Conservation (phyloP, 2,113 vertebrate genomes). For the Esox niger region DNA sequence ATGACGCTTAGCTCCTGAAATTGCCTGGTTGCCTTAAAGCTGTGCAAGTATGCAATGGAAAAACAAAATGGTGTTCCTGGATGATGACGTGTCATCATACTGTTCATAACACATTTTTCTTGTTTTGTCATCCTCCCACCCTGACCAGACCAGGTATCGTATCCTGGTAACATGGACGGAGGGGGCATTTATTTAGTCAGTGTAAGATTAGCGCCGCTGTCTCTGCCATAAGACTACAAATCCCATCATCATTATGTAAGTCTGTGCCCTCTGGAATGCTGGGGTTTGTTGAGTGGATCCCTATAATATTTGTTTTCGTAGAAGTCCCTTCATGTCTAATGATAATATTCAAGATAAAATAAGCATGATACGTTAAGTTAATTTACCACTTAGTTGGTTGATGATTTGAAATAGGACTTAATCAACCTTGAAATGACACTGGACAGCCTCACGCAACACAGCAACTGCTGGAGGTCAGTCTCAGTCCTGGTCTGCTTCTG, state of each 20-base stretch:
- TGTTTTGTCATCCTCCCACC: constrained; percentile 13
- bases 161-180: neutral
- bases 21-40: neutral
- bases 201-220: neutral
- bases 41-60: neutral
- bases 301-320: too few relatives aligned
- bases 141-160: neutral
- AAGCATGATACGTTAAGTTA: too few relatives aligned
- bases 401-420: constrained; percentile 45
- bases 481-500: neutral
- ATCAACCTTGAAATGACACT: constrained; percentile 42
- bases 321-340: too few relatives aligned
- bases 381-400: too few relatives aligned
- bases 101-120: neutral
- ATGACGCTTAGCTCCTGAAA: neutral
- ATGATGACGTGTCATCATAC: neutral
- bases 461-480: neutral
- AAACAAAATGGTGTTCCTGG: neutral
- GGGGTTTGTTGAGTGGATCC: constrained; percentile 48
- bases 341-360: too few relatives aligned
- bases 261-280: constrained; percentile 45
- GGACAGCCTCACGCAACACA: neutral
- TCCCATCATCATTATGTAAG: constrained; percentile 35
- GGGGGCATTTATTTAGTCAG: neutral
- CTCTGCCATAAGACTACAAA: constrained; percentile 21